Evolutionary conservation across 2,113 vertebrate species (phyloP).

Genomic region (Shinisaurus crocodilurus): DNA sequence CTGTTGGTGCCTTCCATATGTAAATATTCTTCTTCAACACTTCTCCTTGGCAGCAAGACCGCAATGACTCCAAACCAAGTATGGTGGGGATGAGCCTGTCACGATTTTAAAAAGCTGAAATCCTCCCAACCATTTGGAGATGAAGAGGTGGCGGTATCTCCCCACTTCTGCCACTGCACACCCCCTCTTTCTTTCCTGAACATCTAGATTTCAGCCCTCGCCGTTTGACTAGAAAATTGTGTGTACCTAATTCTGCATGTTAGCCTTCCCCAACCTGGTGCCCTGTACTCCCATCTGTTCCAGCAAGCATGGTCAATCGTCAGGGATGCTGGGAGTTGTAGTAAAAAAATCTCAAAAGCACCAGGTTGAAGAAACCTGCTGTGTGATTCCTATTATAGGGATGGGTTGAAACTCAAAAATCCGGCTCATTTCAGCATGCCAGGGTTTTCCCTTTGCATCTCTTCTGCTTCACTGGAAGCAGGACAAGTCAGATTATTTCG

Average conservation of each 20-base stretch:
- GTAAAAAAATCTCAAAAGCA: too few species aligned
- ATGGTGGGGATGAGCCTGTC: not conserved
- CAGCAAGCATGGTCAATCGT: too few species aligned
- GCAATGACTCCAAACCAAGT: not conserved
- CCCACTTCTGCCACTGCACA: not conserved
- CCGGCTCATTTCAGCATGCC: too few species aligned
- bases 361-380: too few species aligned
- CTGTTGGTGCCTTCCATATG: not conserved
- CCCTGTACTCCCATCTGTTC: too few species aligned
- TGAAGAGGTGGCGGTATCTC: not conserved
- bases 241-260: not conserved
- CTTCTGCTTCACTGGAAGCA: too few species aligned
- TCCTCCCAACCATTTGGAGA: not conserved
- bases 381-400: too few species aligned
- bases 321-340: too few species aligned
- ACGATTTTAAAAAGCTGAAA: not conserved
- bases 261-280: too few species aligned
- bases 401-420: too few species aligned
- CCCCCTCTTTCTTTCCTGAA: not conserved
- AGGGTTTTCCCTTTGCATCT: too few species aligned
- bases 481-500: too few species aligned
- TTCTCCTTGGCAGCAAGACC: not conserved
- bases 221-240: not conserved
- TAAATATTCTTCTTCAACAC: not conserved
- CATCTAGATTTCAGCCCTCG: not conserved